Percentiles rank a stretch among this genome's conserved stretches.
These are phyloP conservation scores for Antechinus stuartii DNA, from an alignment of 2,113 vertebrate genomes.

Conservation along the genomic window DNA sequence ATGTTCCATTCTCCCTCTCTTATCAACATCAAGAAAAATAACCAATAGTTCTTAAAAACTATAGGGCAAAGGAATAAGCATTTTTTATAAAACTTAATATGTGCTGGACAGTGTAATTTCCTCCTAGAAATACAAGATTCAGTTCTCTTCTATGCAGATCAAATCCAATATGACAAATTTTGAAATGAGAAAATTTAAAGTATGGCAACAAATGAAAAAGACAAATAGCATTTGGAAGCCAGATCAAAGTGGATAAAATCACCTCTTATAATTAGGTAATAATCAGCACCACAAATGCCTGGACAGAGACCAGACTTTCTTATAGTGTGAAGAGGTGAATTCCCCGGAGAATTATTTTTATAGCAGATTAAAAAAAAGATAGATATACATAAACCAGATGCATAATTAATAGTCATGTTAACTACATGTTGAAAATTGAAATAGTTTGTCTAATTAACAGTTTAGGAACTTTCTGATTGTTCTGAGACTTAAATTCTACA, in stretches of 20 bases:
- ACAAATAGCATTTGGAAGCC: background rate
- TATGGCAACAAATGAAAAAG: background rate
- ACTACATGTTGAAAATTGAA: background rate
- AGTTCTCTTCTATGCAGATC: background rate
- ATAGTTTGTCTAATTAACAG: background rate
- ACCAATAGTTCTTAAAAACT: background rate
- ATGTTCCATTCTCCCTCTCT: background rate
- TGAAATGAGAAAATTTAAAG: background rate
- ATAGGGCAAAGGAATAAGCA: background rate
- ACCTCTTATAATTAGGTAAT: too few relatives aligned
- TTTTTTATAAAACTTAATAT: background rate
- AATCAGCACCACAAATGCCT: background rate
- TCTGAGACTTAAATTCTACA: background rate
- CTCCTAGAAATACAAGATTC: background rate
- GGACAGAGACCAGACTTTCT: background rate
- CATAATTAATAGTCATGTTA: background rate
- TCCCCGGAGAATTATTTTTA: background rate
- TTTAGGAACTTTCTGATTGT: fast-evolving
- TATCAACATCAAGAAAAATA: background rate
- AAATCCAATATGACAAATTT: background rate
- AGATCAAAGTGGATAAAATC: fast-evolving
- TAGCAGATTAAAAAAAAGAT: too few relatives aligned
- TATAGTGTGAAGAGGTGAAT: fast-evolving
- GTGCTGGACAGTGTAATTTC: background rate
- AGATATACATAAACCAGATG: fast-evolving